Percentiles rank a stretch among this genome's conserved stretches.
Conservation (phyloP, 2,113 vertebrate species). For the Hypocryptadius cinnamomeus region DNA sequence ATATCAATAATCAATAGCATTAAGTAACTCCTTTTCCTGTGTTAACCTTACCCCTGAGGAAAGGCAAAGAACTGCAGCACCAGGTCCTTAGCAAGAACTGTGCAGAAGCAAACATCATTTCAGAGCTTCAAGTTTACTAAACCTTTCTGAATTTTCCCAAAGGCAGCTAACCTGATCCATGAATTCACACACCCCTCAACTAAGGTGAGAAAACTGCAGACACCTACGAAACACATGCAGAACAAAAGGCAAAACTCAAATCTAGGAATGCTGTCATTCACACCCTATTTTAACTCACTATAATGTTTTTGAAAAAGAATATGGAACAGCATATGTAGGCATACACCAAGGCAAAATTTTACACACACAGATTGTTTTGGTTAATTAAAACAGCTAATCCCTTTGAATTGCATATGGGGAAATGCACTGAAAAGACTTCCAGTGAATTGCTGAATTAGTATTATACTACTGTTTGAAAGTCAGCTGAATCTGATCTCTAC, state of each 20-base stretch:
- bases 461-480: background rate
- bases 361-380: background rate
- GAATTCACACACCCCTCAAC: background rate
- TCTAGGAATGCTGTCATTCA: background rate
- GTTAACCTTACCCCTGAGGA: background rate
- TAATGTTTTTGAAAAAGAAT: background rate
- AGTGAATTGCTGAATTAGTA: background rate
- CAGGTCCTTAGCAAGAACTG: background rate
- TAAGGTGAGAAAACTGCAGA: background rate
- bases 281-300: background rate
- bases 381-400: background rate
- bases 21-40: background rate
- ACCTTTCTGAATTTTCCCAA: background rate
- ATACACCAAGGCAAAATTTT: background rate
- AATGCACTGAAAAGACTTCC: background rate
- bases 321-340: background rate
- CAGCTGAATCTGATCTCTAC: background rate
- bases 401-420: background rate
- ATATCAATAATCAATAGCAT: background rate
- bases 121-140: background rate
- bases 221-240: accelerated
- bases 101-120: background rate
- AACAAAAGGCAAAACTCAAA: background rate
- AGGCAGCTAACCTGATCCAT: background rate
- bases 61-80: background rate